A percentile compares a stretch with the other conserved stretches of the same genome.
phyloP scores from a whole-genome alignment of 2,888 invertebrate species.

The Drosophila pegasa region DNA sequence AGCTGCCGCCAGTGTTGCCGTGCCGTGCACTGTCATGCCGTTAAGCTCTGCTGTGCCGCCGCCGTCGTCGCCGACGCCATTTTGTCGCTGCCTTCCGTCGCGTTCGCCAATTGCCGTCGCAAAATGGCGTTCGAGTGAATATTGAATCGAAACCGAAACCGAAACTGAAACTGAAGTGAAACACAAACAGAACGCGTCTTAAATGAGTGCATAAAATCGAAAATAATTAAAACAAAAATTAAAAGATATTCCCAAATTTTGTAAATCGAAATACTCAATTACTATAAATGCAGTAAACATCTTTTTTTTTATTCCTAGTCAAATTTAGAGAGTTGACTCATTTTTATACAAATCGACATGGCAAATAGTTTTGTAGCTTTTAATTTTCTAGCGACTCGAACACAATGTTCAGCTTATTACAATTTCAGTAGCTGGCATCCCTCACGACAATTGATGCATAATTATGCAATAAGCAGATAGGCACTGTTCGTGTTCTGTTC shows the following conservation, averaged over 20 bases:
- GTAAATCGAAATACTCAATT: background rate
- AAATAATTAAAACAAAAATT: background rate
- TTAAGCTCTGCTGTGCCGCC: slow-evolving; percentile 24
- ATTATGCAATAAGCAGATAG: slow-evolving; percentile 38
- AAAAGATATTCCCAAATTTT: background rate
- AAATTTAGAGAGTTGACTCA: background rate
- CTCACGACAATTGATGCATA: slow-evolving; percentile 22
- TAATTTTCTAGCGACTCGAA: background rate
- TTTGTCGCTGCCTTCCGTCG: slow-evolving; percentile 64
- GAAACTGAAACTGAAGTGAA: slow-evolving; percentile 14
- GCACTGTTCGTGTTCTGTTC: slow-evolving; percentile 13
- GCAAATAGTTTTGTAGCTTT: background rate
- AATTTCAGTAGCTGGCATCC: slow-evolving; percentile 37
- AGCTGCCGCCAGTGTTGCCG: slow-evolving; percentile 60
- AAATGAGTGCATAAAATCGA: background rate
- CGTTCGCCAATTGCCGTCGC: slow-evolving; percentile 66
- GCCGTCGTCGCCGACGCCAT: slow-evolving; percentile 70
- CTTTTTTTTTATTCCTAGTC: background rate
- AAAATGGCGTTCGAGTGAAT: slow-evolving; percentile 59
- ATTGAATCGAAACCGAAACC: background rate
- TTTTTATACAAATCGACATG: background rate
- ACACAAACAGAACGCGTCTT: background rate
- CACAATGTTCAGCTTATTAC: slow-evolving; percentile 23
- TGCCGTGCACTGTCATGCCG: slow-evolving; percentile 60
- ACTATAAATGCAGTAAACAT: background rate